phyloP scores from a whole-genome alignment of 2,113 vertebrate species.

The Pseudorasbora parva region DNA sequence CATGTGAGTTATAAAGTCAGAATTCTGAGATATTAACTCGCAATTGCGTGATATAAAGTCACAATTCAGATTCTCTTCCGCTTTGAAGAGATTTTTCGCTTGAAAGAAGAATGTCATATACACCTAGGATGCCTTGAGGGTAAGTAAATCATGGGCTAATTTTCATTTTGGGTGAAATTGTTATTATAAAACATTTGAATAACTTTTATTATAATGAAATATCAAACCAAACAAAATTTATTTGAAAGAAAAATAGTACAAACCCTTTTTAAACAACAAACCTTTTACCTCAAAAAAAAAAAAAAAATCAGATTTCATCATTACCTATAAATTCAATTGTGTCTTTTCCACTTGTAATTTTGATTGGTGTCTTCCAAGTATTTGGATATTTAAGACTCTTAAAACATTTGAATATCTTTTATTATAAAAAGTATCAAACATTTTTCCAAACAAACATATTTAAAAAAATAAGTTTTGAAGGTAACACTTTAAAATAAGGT shows the following conservation, averaged over 20 bases:
- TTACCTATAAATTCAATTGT: neutral
- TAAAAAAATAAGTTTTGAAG: neutral
- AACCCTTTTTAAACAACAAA: neutral
- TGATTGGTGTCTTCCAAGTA: no score
- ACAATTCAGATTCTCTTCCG: no score
- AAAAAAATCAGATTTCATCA: neutral
- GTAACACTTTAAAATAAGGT: no score
- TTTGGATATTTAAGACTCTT: neutral
- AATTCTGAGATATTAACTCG: no score
- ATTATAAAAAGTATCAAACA: neutral
- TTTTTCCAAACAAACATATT: neutral
- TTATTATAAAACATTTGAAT: no score
- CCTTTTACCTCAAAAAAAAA: neutral
- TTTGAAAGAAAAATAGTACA: neutral
- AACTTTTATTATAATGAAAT: neutral
- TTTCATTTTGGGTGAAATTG: no score
- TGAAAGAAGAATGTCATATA: no score
- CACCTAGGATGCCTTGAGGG: no score
- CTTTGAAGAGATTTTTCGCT: no score
- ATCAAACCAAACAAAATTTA: neutral
- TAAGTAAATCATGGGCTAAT: no score
- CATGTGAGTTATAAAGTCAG: no score
- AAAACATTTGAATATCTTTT: neutral
- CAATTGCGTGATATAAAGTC: no score
- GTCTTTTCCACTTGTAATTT: neutral